Percentiles rank a stretch among this genome's conserved stretches.
phyloP scores from a whole-genome alignment of 2,113 vertebrate species.

The Passer montanus region DNA sequence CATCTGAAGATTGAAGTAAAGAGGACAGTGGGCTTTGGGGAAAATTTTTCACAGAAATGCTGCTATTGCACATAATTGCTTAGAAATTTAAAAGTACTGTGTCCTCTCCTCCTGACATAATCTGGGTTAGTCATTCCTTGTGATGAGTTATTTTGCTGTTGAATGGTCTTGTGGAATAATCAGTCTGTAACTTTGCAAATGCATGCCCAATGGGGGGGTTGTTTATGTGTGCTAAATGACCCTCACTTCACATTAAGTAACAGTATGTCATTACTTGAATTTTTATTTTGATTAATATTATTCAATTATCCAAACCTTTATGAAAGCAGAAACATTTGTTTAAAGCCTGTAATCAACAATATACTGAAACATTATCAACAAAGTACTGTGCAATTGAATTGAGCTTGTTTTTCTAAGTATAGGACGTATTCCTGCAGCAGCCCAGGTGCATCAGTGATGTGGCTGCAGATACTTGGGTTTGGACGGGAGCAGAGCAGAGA shows the following conservation, averaged over 20 bases:
- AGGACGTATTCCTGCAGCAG: background rate
- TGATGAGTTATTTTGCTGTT: background rate
- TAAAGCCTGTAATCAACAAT: background rate
- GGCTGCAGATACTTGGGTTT: background rate
- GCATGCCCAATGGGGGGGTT: background rate
- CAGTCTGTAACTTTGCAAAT: background rate
- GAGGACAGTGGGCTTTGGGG: background rate
- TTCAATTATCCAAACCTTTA: background rate
- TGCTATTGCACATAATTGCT: background rate
- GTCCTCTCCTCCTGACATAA: background rate
- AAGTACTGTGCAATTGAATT: background rate
- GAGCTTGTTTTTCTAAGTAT: background rate
- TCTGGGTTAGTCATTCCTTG: background rate
- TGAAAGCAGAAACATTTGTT: background rate
- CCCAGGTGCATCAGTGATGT: background rate
- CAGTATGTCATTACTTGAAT: background rate
- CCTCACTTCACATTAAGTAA: background rate
- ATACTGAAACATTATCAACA: background rate
- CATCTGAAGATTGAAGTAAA: background rate
- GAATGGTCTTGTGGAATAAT: background rate
- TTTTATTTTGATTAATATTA: background rate
- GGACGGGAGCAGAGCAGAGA: background rate
- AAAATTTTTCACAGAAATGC: background rate
- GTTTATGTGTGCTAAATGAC: background rate
- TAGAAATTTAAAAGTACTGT: background rate